phyloP scores from a whole-genome alignment of 2,113 vertebrate genomes.

The Protobothrops flavoviridis region DNA sequence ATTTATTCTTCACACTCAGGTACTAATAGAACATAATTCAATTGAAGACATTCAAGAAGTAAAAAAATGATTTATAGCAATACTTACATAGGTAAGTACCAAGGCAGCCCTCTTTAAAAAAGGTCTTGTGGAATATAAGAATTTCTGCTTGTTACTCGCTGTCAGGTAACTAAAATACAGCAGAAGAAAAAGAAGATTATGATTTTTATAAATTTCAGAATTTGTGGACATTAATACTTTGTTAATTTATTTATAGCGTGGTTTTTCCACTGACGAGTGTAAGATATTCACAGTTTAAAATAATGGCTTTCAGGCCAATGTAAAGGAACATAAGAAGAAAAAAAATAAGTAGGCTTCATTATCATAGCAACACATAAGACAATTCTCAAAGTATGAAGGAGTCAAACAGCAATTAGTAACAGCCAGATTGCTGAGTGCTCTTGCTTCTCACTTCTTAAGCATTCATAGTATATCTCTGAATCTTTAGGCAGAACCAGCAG shows the following conservation, averaged over 20 bases:
- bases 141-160: constrained; percentile 64
- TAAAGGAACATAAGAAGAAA: neutral
- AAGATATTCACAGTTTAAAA: neutral
- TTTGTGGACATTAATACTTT: neutral
- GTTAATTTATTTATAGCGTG: neutral
- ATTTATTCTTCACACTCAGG: constrained; percentile 4
- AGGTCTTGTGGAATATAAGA: constrained; percentile 73
- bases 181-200: constrained; percentile 14
- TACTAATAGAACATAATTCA: neutral
- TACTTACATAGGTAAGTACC: constrained; percentile 86
- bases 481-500: neutral
- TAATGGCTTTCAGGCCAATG: neutral
- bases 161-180: constrained; percentile 70
- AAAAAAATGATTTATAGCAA: neutral
- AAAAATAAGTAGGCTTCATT: neutral
- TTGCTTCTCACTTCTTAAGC: neutral
- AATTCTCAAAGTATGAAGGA: neutral
- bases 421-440: neutral
- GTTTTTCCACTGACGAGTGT: neutral
- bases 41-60: neutral
- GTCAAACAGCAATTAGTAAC: neutral
- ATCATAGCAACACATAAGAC: neutral
- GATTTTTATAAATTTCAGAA: neutral
- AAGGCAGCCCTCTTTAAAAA: constrained; percentile 87
- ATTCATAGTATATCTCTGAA: neutral